These are phyloP conservation scores for Gracilinanus agilis DNA, from an alignment of 2,113 vertebrate genomes.

Conservation along the genomic window DNA sequence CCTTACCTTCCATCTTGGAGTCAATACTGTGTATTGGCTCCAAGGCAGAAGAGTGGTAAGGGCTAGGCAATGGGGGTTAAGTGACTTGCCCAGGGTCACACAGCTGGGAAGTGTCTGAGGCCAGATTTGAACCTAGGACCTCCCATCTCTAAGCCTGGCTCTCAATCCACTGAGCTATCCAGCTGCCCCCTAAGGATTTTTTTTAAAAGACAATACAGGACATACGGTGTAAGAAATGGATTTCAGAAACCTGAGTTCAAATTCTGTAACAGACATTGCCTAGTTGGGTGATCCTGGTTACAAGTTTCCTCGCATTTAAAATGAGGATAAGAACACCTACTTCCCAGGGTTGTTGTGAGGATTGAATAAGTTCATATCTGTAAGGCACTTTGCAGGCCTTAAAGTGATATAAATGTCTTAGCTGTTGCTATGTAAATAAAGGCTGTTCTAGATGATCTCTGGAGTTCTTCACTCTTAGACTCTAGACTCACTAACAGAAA, in stretches of 20 bases:
- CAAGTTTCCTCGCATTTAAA: neutral
- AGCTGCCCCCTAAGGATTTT: no score
- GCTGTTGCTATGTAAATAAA: neutral
- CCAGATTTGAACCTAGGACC: no score
- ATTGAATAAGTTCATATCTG: neutral
- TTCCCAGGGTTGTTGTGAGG: neutral
- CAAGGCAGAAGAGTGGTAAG: no score
- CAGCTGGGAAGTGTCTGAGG: no score
- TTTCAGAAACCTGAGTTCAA: neutral
- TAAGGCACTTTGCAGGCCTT: neutral
- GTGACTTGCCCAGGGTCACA: no score
- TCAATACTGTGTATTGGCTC: no score
- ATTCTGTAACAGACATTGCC: neutral
- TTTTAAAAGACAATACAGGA: neutral
- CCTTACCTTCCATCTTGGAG: no score
- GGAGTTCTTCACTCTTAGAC: neutral
- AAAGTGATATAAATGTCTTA: neutral
- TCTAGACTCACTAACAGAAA: neutral
- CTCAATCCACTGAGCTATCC: no score
- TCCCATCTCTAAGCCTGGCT: no score
- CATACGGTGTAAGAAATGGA: neutral
- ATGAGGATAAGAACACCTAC: neutral
- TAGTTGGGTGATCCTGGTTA: neutral
- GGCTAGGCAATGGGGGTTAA: no score
- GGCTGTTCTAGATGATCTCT: neutral